Base-by-base conservation (phyloP, 2,888 invertebrate species). In the Ceramica pisi region DNA sequence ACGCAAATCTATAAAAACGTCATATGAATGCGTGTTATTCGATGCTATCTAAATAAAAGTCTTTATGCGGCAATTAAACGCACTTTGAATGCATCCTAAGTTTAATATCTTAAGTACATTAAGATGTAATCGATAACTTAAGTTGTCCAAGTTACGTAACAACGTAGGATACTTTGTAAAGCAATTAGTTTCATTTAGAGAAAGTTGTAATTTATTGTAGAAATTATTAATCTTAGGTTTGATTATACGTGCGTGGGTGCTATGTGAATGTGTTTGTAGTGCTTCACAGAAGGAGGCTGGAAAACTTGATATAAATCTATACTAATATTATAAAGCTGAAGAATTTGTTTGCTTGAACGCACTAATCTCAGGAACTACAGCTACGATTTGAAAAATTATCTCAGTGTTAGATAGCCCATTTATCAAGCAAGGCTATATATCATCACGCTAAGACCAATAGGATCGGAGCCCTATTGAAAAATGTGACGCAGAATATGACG, bases 131-230 rank as follows among this genome's bases (percentile, higher is more conserved):
- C 67, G 61, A 81, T 82, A 82, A 79, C 23, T 69, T 57, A 75
- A 76, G 59, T 77, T 71, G 71, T 53, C 56, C 66, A n/a, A 59
- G 57, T 84, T 84, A 80, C 71, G 63, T 75, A 72, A 80, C 50
- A 21, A 31, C 76, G 60, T 79, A 80, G 65, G 71, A 71, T 69
- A 62, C 66, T 66, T 75, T 70, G 78, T 65, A 44, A 65, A 72
- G 72, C 78, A 82, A 85, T 84, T 76, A 84, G 57, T 65, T 80
- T 82, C 70, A 66, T 64, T 71, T 51, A 56, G 85, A 67, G 84
- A 84, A 84, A 84, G 84, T 83, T 69, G 53, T 85, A 66, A 85
- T 79, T 79, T 84, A 85, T 83, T 75, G 57, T 67, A 71, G 71
- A 84, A 81, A 81, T 83, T 74, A 79, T 69, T 55, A 60, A 67